Percentiles rank a stretch among this genome's conserved stretches.
These are phyloP conservation scores for Dione juno DNA, from an alignment of 2,888 invertebrate genomes.

Conservation along the genomic window DNA sequence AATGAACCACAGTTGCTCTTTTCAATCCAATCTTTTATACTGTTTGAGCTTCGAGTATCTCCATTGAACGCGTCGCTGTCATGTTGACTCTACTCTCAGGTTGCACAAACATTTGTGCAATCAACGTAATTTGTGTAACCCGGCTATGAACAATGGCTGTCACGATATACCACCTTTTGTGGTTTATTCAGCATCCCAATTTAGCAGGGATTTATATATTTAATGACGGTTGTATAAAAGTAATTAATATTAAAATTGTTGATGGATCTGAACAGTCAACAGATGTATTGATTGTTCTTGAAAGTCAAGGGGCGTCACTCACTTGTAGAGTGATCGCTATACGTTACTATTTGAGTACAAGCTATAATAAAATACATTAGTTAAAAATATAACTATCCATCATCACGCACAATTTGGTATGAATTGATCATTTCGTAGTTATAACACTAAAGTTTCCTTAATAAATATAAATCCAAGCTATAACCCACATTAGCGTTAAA, in stretches of 20 bases:
- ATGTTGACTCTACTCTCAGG: constrained; percentile 48
- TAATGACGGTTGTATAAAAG: not conserved
- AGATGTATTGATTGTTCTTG: not conserved
- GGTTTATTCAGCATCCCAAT: not conserved
- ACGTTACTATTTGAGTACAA: too few relatives aligned
- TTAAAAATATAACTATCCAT: too few relatives aligned
- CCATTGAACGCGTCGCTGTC: constrained; percentile 41
- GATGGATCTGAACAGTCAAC: not conserved
- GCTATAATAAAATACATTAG: too few relatives aligned
- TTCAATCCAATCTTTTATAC: constrained; percentile 23
- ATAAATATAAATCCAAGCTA: too few relatives aligned
- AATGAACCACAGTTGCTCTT: constrained; percentile 13
- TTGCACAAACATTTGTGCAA: constrained; percentile 48
- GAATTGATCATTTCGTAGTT: too few relatives aligned
- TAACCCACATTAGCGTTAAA: too few relatives aligned
- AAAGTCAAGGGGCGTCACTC: too few relatives aligned
- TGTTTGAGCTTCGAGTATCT: constrained; percentile 26
- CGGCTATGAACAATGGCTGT: constrained; percentile 31
- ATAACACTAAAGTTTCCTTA: too few relatives aligned
- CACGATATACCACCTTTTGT: constrained; percentile 21
- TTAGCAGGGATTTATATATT: constrained; percentile 5
- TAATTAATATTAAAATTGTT: not conserved
- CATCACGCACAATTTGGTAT: too few relatives aligned
- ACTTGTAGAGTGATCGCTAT: too few relatives aligned
- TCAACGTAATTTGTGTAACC: constrained; percentile 48